Base-by-base conservation (phyloP, 37 sponge, comb jelly and placozoan genomes). In the Ianthella basta region DNA sequence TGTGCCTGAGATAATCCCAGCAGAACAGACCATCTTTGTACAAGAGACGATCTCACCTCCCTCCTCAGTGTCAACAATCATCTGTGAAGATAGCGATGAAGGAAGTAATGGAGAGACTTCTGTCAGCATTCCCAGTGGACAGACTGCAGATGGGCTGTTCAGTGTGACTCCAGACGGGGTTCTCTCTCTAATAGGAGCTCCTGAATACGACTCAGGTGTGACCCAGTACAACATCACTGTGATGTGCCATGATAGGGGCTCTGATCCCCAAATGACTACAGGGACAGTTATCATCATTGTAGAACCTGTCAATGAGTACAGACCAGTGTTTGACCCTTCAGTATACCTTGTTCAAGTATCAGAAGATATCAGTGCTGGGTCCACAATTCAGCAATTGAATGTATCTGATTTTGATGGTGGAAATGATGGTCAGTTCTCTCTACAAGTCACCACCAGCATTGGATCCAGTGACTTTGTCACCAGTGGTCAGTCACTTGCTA, bases 391-490 rank as follows among this genome's bases (percentile, higher is more conserved):
- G 50, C 54, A 29, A 4, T 79, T 86, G 53, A 63, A 4, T 15
- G 81, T 86, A 10, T n/a, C 41, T 65, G 91, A 90, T 55, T 20
- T 19, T 0, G 91, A 90, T 64, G 54, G n/a, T 29, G 91, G 91
- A 21, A 19, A 59, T 6, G 85, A 89, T 60, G 86, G 85, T 25
- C 15, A 23, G 20, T 44, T 88, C 6, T n/a, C 14, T 54, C 78
- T 84, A 36, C 24, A 33, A 8, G 39, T 82, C 33, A 32, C 25
- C 15, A 60, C 83, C 23, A 85, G 84, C 60, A 73, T 32, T 65
- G 87, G 86, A 0, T 50, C 29, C 2, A 60, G 40, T 19, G 75
- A 53, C 53, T 92, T 92, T 60, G 77, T 70, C 24, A 50, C 89
- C 15, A 59, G 18, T 38, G 80, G 87, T 32, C 39, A 39, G 0